phyloP scores from a whole-genome alignment of 1,140 invertebrate genomes.

The Rhagoletis pomonella region DNA sequence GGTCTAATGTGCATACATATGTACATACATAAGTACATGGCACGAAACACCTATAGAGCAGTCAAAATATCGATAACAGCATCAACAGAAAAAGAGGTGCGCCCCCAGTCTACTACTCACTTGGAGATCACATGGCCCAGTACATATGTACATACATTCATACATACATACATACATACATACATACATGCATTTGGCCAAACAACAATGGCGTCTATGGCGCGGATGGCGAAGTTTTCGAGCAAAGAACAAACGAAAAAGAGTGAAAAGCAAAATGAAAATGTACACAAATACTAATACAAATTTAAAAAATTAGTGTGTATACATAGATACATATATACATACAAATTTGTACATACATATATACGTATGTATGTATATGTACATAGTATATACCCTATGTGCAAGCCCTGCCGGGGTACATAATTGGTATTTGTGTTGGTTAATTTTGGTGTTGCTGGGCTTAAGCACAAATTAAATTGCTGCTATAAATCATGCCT shows the following conservation, averaged over 20 bases:
- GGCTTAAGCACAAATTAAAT: conserved; percentile 40
- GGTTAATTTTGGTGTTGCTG: conserved; percentile 39
- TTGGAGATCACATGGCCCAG: conserved; percentile 19
- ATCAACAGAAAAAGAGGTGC: too few species aligned
- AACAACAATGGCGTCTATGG: conserved; percentile 2
- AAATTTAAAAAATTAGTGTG: not conserved
- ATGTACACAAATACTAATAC: not conserved
- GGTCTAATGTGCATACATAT: too few species aligned
- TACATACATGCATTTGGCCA: not conserved
- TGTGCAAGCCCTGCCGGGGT: too few species aligned
- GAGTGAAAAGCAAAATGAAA: conserved; percentile 46
- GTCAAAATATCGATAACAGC: too few species aligned
- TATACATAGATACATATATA: conserved; percentile 6
- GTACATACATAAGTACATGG: too few species aligned
- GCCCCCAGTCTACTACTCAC: not conserved
- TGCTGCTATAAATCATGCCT: conserved; percentile 40
- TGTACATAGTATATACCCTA: not conserved
- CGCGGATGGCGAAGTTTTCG: not conserved
- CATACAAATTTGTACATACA: not conserved
- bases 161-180: not conserved
- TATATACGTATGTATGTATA: not conserved
- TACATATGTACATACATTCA: not conserved
- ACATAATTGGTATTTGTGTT: conserved; percentile 30
- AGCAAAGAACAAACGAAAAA: conserved; percentile 14
- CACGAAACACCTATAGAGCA: too few species aligned